phyloP scores from a whole-genome alignment of 37 sponge, comb jelly and placozoan genomes.

The Hexactinellida sp. region DNA sequence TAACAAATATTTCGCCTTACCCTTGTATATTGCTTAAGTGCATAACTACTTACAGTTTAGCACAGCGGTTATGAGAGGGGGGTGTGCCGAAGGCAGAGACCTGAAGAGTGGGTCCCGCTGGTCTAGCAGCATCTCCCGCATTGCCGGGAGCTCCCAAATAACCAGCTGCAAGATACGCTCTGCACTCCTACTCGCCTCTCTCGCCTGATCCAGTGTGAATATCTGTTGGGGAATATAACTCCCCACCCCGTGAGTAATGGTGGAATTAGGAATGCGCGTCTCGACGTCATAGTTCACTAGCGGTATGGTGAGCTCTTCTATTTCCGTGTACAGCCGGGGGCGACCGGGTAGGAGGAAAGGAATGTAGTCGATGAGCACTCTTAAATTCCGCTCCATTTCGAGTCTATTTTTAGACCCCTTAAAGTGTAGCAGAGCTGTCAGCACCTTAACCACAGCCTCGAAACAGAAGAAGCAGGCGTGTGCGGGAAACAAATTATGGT shows the following conservation, averaged over 20 bases:
- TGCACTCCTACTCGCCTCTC: background rate
- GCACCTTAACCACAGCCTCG: background rate
- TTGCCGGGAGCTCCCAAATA: background rate
- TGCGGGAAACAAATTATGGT: background rate
- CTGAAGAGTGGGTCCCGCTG: background rate
- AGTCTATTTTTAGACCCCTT: slow-evolving; percentile 4
- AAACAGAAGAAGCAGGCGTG: background rate
- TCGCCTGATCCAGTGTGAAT: background rate
- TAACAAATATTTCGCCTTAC: too few species aligned
- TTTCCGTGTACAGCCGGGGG: background rate
- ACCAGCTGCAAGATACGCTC: background rate
- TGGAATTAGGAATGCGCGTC: background rate
- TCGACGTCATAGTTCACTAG: background rate
- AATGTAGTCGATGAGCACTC: background rate
- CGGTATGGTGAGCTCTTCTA: background rate
- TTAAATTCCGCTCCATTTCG: background rate
- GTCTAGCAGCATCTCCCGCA: background rate
- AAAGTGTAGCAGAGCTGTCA: background rate
- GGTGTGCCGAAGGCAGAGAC: background rate
- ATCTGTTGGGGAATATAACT: background rate
- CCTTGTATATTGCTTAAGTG: too few species aligned
- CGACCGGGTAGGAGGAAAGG: background rate
- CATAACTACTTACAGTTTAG: background rate
- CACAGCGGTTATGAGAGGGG: background rate
- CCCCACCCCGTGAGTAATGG: too few species aligned